A percentile compares a stretch with the other conserved stretches of the same genome.
phyloP scores from a whole-genome alignment of 1,140 invertebrate species.

The Cephus cinctus region DNA sequence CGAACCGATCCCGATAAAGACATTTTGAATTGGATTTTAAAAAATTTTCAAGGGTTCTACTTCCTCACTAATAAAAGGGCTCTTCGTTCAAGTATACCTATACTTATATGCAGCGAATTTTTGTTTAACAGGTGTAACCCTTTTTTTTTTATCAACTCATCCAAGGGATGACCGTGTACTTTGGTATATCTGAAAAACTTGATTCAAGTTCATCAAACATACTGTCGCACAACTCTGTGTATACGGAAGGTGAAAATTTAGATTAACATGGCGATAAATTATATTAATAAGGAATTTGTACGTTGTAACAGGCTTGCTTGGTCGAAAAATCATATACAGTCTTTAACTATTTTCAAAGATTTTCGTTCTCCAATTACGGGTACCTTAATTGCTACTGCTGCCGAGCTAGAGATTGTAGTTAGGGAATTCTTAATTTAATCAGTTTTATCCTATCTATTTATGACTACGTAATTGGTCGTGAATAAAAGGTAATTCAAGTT shows the following conservation, averaged over 20 bases:
- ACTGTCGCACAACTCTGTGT: no score
- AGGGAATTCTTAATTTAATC: constrained; percentile 4
- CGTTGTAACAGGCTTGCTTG: not conserved
- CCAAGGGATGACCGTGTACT: no score
- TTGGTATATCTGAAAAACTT: no score
- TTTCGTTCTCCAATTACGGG: constrained; percentile 2
- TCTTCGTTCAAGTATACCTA: no score
- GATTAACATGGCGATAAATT: constrained; percentile 2
- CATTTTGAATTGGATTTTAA: no score
- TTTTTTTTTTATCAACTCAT: no score
- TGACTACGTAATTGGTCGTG: constrained; percentile 1
- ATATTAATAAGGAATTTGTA: constrained; percentile 2
- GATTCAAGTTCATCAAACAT: no score
- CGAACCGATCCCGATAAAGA: not conserved
- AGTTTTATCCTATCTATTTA: not conserved
- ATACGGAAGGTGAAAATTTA: not conserved
- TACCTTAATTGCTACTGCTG: not conserved
- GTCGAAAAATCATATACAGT: not conserved
- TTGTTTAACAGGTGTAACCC: no score
- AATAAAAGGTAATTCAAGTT: not conserved
- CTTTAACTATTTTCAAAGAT: constrained; percentile 3
- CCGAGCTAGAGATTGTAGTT: not conserved
- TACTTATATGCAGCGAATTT: no score
- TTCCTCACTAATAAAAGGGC: no score
- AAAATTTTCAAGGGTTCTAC: no score